A percentile compares a stretch with the other conserved stretches of the same genome.
These are phyloP conservation scores for Prolemur simus DNA, from an alignment of 2,113 vertebrate species.

Conservation along the genomic window DNA sequence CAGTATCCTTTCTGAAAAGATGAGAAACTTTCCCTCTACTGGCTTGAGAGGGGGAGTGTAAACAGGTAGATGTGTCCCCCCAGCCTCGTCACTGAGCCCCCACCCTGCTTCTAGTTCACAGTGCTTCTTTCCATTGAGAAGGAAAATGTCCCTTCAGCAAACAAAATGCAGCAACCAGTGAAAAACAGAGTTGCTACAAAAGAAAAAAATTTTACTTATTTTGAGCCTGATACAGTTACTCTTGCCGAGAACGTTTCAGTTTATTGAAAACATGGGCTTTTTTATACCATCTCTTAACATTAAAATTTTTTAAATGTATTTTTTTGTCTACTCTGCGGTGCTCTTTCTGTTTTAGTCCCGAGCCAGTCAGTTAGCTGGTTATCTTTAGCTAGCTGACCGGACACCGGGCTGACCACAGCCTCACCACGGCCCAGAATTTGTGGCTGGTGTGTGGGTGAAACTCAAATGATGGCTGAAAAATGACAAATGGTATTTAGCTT, in stretches of 20 bases:
- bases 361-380: conserved; percentile 30
- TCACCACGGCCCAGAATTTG: conserved; percentile 23
- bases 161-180: background rate
- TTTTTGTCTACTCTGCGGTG: background rate
- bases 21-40: background rate
- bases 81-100: background rate
- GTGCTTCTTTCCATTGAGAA: conserved; percentile 19
- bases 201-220: conserved; percentile 55
- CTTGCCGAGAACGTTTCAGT: conserved; percentile 33
- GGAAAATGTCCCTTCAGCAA: conserved; percentile 19
- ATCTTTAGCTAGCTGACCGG: conserved; percentile 69
- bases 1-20: conserved; percentile 91
- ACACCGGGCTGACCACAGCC: conserved; percentile 1
- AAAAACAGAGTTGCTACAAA: conserved; percentile 42
- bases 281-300: conserved; percentile 46
- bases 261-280: conserved; percentile 11
- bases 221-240: conserved; percentile 64
- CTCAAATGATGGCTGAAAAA: conserved; percentile 38
- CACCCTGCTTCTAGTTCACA: background rate
- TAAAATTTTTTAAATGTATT: background rate
- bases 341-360: conserved; percentile 23
- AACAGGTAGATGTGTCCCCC: background rate
- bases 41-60: background rate
- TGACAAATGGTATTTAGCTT: conserved; percentile 42
- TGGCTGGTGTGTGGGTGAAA: conserved; percentile 49